phyloP scores from a whole-genome alignment of 1,140 invertebrate species.

The Papilio aristodemus region DNA sequence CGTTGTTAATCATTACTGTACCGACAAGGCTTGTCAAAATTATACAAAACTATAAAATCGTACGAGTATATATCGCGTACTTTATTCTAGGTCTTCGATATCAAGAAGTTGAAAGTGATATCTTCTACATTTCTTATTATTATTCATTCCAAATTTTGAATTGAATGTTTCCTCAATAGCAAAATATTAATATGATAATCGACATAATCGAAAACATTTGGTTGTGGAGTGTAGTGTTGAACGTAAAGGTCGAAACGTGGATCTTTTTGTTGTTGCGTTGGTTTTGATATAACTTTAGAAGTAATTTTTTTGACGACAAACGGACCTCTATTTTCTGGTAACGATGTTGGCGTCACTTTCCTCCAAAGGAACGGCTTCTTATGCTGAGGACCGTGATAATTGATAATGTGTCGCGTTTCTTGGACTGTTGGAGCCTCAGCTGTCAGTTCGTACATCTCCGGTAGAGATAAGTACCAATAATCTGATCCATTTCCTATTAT shows the following conservation, averaged over 20 bases:
- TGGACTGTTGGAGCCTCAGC: conserved; percentile 39
- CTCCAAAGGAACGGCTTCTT: conserved; percentile 70
- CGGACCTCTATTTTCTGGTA: conserved; percentile 54
- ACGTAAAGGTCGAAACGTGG: conserved; percentile 69
- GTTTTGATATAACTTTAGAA: conserved; percentile 32
- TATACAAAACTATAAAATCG: no score
- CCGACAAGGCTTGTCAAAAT: no score
- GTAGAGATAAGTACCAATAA: conserved; percentile 75
- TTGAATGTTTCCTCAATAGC: conserved; percentile 58
- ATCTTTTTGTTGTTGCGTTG: conserved; percentile 43
- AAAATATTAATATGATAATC: conserved; percentile 73
- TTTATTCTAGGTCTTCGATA: no score
- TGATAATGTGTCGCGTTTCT: conserved; percentile 53
- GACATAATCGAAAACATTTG: conserved; percentile 70
- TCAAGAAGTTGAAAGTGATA: no score
- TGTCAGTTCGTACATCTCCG: conserved; percentile 74
- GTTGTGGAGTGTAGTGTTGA: conserved; percentile 66
- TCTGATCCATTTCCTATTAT: conserved; percentile 72
- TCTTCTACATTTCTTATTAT: no score
- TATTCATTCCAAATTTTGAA: conserved; percentile 52
- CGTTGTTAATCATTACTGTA: no score
- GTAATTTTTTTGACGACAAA: conserved; percentile 46
- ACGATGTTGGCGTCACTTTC: conserved; percentile 44
- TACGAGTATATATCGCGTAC: no score
- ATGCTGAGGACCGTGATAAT: conserved; percentile 59